Conservation (phyloP, 2,797 vertebrate genomes). For the Alectoris magna region DNA sequence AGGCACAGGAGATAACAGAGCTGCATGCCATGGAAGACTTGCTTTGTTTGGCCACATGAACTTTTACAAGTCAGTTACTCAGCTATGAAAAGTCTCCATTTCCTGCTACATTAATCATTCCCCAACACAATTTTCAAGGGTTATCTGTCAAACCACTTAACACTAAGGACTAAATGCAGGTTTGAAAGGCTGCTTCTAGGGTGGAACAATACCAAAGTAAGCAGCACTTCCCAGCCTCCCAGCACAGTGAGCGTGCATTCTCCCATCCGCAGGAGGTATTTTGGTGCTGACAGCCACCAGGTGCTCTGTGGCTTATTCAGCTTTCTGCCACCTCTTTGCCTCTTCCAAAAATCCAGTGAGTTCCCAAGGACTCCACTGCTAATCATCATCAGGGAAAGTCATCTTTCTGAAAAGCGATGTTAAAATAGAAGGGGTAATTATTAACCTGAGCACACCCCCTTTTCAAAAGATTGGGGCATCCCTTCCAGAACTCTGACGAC, state of each 20-base stretch:
- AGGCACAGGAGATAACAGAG: neutral
- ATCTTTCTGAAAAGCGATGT: neutral
- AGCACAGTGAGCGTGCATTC: rapidly evolving
- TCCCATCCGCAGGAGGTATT: neutral
- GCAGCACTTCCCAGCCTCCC: neutral
- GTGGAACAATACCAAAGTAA: rapidly evolving
- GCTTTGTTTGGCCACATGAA: neutral
- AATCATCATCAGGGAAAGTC: neutral
- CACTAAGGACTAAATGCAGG: rapidly evolving
- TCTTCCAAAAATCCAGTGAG: neutral
- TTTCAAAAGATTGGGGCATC: neutral
- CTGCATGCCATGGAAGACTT: neutral
- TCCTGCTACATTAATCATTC: neutral
- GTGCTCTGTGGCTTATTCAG: neutral
- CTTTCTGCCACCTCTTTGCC: neutral
- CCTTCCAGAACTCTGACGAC: neutral
- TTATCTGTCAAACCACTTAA: neutral
- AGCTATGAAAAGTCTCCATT: neutral
- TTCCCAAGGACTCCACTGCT: neutral
- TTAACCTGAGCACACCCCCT: neutral
- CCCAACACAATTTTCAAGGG: rapidly evolving
- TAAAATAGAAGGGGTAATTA: neutral
- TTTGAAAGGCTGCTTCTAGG: neutral
- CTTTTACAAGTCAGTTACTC: neutral
- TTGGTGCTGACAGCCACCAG: neutral